These are phyloP conservation scores for Tympanuchus pallidicinctus DNA, from an alignment of 2,113 vertebrate genomes.

Conservation along the genomic window DNA sequence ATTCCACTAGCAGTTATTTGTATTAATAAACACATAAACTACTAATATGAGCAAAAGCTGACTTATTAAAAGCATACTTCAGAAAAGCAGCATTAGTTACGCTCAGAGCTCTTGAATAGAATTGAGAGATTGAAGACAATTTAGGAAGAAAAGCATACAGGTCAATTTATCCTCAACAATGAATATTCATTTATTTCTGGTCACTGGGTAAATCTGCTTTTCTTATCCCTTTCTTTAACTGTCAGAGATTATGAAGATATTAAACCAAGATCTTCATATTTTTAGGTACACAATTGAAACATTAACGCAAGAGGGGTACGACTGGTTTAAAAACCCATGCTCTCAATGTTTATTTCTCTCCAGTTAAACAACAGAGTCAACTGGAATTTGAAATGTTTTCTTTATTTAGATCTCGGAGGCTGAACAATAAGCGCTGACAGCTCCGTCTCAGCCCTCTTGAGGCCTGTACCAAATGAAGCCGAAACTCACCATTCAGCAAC, in stretches of 20 bases:
- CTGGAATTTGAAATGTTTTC: slow-evolving; percentile 72
- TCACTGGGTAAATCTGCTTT: slow-evolving; percentile 33
- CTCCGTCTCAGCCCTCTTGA: slow-evolving; percentile 62
- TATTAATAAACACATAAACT: slow-evolving; percentile 11
- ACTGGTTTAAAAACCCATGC: not conserved
- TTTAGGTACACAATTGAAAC: not conserved
- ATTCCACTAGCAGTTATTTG: not conserved
- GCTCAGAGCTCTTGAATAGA: not conserved
- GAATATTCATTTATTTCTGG: slow-evolving; percentile 52
- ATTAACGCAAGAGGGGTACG: not conserved
- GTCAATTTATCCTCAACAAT: slow-evolving; percentile 39
- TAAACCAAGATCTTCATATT: not conserved
- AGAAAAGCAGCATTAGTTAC: not conserved
- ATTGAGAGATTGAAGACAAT: slow-evolving; percentile 1
- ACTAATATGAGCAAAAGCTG: not conserved
- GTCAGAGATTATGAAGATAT: not conserved
- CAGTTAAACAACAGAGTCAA: slow-evolving; percentile 43
- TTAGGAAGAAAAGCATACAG: slow-evolving; percentile 29
- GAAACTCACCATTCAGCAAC: slow-evolving; percentile 76
- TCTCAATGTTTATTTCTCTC: slow-evolving; percentile 32
- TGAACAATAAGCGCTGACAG: slow-evolving; percentile 74
- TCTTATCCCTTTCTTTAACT: slow-evolving; percentile 17
- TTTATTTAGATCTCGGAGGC: slow-evolving; percentile 66
- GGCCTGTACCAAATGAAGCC: slow-evolving; percentile 68
- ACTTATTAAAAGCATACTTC: slow-evolving; percentile 12